Percentiles rank a stretch among this genome's conserved stretches.
These are phyloP conservation scores for Eupithecia pulchellata DNA, from an alignment of 2,888 invertebrate species.

Conservation along the genomic window DNA sequence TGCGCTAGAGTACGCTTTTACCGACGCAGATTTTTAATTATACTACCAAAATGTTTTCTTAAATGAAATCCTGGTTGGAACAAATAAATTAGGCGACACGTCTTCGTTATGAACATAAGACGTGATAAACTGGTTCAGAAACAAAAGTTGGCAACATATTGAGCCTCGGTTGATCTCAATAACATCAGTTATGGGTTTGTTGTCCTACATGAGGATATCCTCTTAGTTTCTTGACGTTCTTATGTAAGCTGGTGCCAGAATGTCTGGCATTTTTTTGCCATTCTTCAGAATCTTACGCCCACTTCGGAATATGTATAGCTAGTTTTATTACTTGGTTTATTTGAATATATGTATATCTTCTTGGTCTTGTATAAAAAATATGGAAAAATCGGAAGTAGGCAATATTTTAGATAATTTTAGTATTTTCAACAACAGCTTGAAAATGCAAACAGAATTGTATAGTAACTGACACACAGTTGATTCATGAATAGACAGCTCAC, in stretches of 20 bases:
- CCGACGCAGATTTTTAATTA: neutral
- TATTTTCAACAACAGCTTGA: neutral
- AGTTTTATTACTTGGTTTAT: constrained; percentile 18
- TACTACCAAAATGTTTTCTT: neutral
- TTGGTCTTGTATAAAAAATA: neutral
- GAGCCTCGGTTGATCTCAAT: constrained; percentile 46
- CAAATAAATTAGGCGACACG: neutral
- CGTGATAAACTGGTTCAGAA: constrained; percentile 31
- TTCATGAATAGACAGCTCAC: neutral
- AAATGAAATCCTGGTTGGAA: neutral
- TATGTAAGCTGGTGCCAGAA: constrained; percentile 64
- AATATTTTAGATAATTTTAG: neutral
- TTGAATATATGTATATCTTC: constrained; percentile 13
- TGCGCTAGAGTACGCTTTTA: neutral
- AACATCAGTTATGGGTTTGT: constrained; percentile 60
- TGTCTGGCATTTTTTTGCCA: constrained; percentile 60
- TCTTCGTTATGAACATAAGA: neutral
- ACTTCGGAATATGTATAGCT: constrained; percentile 40
- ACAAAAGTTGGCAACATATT: constrained; percentile 48
- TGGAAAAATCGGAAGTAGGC: neutral
- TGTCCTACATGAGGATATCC: constrained; percentile 59
- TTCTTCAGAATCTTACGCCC: constrained; percentile 47
- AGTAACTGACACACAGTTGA: neutral
- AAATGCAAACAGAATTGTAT: neutral
- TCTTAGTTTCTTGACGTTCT: constrained; percentile 47